Percentiles rank a stretch among this genome's conserved stretches.
These are phyloP conservation scores for Melanaphis sacchari DNA, from an alignment of 1,140 invertebrate genomes.

Conservation along the genomic window DNA sequence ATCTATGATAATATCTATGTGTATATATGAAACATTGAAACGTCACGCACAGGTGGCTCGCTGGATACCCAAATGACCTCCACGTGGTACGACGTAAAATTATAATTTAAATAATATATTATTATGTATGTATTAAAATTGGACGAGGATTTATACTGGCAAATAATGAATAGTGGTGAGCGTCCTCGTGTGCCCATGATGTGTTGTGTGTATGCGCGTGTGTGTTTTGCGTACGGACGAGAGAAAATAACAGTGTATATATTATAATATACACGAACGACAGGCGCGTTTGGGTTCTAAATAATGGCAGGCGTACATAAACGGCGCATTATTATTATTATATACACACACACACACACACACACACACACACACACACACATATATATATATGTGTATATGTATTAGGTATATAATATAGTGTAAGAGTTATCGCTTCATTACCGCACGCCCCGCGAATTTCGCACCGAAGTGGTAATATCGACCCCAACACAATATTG, in stretches of 20 bases:
- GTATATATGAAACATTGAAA: neutral
- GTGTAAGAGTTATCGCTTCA: constrained; percentile 53
- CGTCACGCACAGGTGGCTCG: neutral
- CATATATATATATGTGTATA: neutral
- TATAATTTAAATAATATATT: neutral
- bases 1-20: neutral
- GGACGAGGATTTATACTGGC: constrained; percentile 14
- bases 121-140: neutral
- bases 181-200: neutral
- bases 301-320: constrained; percentile 44
- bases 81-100: too few relatives aligned
- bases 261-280: neutral
- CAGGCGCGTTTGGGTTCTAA: constrained; percentile 7
- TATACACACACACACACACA: too few relatives aligned
- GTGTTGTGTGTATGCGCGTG: neutral
- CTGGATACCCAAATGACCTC: neutral
- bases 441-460: neutral
- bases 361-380: too few relatives aligned
- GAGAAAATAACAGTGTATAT: constrained; percentile 25
- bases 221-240: neutral
- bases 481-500: neutral
- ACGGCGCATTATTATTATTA: neutral
- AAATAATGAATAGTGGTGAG: neutral
- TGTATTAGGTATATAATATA: neutral
- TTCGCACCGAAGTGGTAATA: neutral